Conservation (phyloP, 2,797 vertebrate genomes). For the Phoxinus dragarum region DNA sequence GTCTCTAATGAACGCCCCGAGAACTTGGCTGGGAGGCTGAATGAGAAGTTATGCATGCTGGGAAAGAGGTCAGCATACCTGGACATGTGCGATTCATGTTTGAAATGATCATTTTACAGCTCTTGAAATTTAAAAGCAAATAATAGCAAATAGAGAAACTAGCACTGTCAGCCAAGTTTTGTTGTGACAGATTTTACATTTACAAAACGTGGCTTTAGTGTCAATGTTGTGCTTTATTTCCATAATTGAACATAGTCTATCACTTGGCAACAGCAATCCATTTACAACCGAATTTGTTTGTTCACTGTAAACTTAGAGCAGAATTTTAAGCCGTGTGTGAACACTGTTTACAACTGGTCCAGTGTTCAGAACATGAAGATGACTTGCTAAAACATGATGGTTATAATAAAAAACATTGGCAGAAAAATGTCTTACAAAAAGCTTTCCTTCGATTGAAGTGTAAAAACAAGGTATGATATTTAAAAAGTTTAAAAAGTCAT, state of each 20-base stretch:
- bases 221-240: background rate
- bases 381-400: background rate
- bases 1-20: constrained; percentile 29
- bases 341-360: background rate
- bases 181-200: background rate
- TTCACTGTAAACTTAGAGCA: background rate
- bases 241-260: background rate
- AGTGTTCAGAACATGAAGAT: background rate
- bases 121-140: background rate
- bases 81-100: constrained; percentile 2
- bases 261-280: background rate
- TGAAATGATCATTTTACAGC: background rate
- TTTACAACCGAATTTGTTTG: background rate
- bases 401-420: background rate
- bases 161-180: background rate
- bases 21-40: constrained; percentile 31
- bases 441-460: background rate
- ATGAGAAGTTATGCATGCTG: constrained; percentile 5
- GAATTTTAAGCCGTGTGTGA: background rate
- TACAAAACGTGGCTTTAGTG: background rate
- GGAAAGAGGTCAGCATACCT: constrained; percentile 11
- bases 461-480: background rate
- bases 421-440: background rate
- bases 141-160: background rate
- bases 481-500: too few species aligned